Conservation (phyloP, 2,797 vertebrate genomes). For the Molossus molossus region DNA sequence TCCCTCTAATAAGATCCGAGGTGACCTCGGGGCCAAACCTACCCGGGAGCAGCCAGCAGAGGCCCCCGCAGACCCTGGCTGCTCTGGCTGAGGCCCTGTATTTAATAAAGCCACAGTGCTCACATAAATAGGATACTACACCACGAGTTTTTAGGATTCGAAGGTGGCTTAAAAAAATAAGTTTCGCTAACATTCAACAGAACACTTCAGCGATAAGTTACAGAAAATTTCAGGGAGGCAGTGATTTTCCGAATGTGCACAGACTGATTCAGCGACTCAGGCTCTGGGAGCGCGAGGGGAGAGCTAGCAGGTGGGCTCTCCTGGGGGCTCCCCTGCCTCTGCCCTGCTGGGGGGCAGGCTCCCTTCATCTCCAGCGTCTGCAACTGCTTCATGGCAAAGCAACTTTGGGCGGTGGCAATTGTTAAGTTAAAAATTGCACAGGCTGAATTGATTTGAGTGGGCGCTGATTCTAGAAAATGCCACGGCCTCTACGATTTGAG, state of each 20-base stretch:
- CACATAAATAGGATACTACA: constrained; percentile 76
- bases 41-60: not conserved
- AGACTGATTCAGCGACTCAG: constrained; percentile 71
- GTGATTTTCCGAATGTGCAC: constrained; percentile 73
- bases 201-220: constrained; percentile 79
- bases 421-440: constrained; percentile 48
- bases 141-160: constrained; percentile 82
- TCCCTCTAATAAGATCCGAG: not conserved
- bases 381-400: not conserved
- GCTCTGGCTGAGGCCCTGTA: constrained; percentile 74
- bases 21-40: constrained; percentile 15
- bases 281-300: constrained; percentile 37
- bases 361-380: not conserved
- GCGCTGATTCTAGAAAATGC: constrained; percentile 24
- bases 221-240: constrained; percentile 81
- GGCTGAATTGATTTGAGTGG: constrained; percentile 57
- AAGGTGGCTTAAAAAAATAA: constrained; percentile 80
- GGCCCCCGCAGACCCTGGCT: constrained; percentile 1
- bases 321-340: not conserved
- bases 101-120: constrained; percentile 86
- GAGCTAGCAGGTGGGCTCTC: constrained; percentile 63
- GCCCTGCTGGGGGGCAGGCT: not conserved
- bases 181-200: constrained; percentile 65
- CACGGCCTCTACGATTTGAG: constrained; percentile 6
- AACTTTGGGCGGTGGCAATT: constrained; percentile 19